A percentile compares a stretch with the other conserved stretches of the same genome.
Conservation (phyloP, 2,888 invertebrate genomes). For the Ectemnius continuus region DNA sequence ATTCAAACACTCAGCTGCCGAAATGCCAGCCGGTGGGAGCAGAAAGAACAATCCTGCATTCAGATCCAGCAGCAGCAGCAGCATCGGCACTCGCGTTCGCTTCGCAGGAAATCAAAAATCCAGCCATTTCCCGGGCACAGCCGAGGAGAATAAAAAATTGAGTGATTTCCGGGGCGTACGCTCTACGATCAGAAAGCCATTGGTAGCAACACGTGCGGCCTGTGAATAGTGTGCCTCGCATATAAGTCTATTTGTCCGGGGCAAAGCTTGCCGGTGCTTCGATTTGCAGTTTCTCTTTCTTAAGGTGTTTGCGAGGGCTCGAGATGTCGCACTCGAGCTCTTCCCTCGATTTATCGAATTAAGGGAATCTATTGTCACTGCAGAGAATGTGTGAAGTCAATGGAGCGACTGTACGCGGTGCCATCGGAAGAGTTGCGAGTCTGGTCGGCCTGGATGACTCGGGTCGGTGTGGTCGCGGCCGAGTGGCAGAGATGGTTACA, state of each 20-base stretch:
- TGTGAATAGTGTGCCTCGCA: too few relatives aligned
- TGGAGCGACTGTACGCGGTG: slow-evolving; percentile 62
- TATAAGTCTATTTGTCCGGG: too few relatives aligned
- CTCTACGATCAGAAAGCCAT: neutral
- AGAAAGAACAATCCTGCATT: slow-evolving; percentile 2
- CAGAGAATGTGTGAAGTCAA: slow-evolving; percentile 42
- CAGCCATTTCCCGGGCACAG: slow-evolving; percentile 11
- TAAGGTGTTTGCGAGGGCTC: too few relatives aligned
- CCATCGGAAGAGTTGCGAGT: slow-evolving; percentile 68
- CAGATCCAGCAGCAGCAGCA: neutral
- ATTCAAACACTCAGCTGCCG: neutral
- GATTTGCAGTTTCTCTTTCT: too few relatives aligned
- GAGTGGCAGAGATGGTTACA: slow-evolving; percentile 70
- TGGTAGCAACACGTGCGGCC: slow-evolving; percentile 5
- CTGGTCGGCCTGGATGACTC: slow-evolving; percentile 67
- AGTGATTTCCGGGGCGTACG: neutral
- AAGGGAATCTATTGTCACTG: slow-evolving; percentile 1
- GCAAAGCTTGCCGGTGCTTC: too few relatives aligned
- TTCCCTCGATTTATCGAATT: neutral
- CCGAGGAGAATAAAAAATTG: neutral
- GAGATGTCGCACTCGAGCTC: neutral
- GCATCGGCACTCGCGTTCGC: slow-evolving; percentile 15
- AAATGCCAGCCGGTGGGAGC: too few relatives aligned
- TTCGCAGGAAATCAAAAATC: slow-evolving; percentile 22
- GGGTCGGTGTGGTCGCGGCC: slow-evolving; percentile 62